Evolutionary conservation across 2,888 invertebrate species (phyloP), one percentile per base, ranked within the genome.

Genomic region (Apodemia mormo): DNA sequence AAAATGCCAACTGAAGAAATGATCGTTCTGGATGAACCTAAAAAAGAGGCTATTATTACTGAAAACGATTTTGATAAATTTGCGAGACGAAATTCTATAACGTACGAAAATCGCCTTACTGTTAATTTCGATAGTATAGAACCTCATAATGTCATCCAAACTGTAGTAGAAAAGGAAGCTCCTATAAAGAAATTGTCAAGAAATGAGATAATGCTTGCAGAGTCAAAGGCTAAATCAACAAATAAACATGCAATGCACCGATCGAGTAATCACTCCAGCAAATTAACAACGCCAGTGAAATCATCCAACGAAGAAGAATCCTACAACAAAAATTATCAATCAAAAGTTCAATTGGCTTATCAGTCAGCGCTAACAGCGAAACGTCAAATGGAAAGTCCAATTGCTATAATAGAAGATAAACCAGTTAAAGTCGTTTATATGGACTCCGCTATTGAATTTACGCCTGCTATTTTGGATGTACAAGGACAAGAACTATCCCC

Each of bases 1-100:
- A 88, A 87, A 78, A 75, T 82, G 14, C 83, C 85, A 68, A 83
- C 82, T 74, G 84, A 84, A 74, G 85, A 85, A 72, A 84, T 84
- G 64, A 74, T 76, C n/a, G 68, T 37, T 68, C 7, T 77, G 67
- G 43, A 72, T 69, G 83, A 84, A 45, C 54, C 74, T 56, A 88
- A 85, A 72, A 89, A 85, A 73, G 90, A 88, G 71, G 68, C 84
- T 22, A 85, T 91, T 54, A 92, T 92, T 71, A 93, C 92, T 37
- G 93, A 93, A 83, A 92, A 85, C 68, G 93, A 93, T 64, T 93
- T 93, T 73, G 93, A 93, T 74, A 92, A 91, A 79, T 93, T 93
- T 76, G 92, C 85, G 2, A 81, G 92, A 76, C 81, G 92, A 71
- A 93, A 92, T 79, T 92, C 93, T 5, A 83, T 87, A 61, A 88